Evolutionary conservation across 2,888 invertebrate genomes (phyloP).

Genomic region (Apodemia hepburni): DNA sequence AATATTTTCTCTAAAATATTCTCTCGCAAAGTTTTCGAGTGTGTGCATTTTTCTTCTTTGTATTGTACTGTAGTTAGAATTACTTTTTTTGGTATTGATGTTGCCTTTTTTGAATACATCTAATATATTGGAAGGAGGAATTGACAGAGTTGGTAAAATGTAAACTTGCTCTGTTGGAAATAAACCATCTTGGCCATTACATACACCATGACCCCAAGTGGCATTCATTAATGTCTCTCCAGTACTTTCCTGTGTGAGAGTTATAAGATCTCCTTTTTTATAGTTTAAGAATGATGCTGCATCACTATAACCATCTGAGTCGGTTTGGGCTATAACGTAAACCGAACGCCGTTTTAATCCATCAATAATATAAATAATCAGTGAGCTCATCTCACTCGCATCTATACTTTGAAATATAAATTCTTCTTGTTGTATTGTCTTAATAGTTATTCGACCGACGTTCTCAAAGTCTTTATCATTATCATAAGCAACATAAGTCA

Average conservation of each 20-base stretch:
- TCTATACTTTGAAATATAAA: slow-evolving; percentile 94
- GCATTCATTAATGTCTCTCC: slow-evolving; percentile 88
- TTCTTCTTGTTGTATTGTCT: slow-evolving; percentile 93
- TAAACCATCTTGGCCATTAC: slow-evolving; percentile 86
- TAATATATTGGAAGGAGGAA: slow-evolving; percentile 85
- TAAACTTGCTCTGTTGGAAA: slow-evolving; percentile 94
- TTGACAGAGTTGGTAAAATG: slow-evolving; percentile 89
- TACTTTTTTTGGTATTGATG: slow-evolving; percentile 62
- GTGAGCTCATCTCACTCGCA: slow-evolving; percentile 90
- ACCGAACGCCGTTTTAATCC: slow-evolving; percentile 92
- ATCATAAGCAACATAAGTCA: slow-evolving; percentile 86
- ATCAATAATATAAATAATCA: slow-evolving; percentile 91
- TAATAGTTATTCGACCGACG: slow-evolving; percentile 85
- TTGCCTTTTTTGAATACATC: slow-evolving; percentile 83
- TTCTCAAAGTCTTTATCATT: slow-evolving; percentile 68
- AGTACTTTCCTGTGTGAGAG: slow-evolving; percentile 85
- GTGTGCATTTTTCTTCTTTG: slow-evolving; percentile 89
- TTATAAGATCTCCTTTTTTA: slow-evolving; percentile 90
- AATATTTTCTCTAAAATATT: slow-evolving; percentile 85
- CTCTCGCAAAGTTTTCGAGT: slow-evolving; percentile 89
- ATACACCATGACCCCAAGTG: slow-evolving; percentile 86
- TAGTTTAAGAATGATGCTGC: slow-evolving; percentile 80
- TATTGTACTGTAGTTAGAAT: slow-evolving; percentile 75
- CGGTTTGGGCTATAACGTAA: slow-evolving; percentile 88
- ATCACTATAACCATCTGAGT: slow-evolving; percentile 77